Percentiles rank a stretch among this genome's conserved stretches.
These are phyloP conservation scores for Leptosomus discolor DNA, from an alignment of 2,113 vertebrate species.

Conservation along the genomic window DNA sequence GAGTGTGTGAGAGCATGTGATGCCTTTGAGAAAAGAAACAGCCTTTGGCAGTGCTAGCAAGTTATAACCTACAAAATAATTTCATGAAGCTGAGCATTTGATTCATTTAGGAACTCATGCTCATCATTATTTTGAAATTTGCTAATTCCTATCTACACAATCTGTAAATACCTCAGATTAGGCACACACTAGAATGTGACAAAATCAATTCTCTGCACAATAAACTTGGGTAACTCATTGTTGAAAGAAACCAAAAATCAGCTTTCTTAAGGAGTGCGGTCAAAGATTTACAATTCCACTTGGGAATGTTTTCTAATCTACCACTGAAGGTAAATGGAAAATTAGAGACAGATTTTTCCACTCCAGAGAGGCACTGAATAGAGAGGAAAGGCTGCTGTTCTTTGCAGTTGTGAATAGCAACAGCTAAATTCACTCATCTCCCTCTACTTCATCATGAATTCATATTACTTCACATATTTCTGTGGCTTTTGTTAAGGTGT, in stretches of 20 bases:
- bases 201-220: background rate
- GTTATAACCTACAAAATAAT: background rate
- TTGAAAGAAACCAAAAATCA: background rate
- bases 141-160: background rate
- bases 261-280: background rate
- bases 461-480: background rate
- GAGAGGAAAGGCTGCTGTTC: background rate
- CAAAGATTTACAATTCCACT: slow-evolving; percentile 46
- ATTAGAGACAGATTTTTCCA: slow-evolving; percentile 37
- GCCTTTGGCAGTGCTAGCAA: background rate
- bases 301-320: slow-evolving; percentile 1
- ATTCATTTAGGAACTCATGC: background rate
- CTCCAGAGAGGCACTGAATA: background rate
- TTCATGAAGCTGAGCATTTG: background rate
- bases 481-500: background rate
- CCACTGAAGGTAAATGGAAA: slow-evolving; percentile 52
- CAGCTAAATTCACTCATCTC: background rate
- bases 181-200: background rate
- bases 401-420: background rate
- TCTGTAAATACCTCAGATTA: background rate
- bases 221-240: background rate
- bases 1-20: background rate
- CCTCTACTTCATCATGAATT: background rate
- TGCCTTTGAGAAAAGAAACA: slow-evolving; percentile 46
- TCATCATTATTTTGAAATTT: background rate